phyloP scores from a whole-genome alignment of 2,113 vertebrate genomes.

The Oryzias javanicus region DNA sequence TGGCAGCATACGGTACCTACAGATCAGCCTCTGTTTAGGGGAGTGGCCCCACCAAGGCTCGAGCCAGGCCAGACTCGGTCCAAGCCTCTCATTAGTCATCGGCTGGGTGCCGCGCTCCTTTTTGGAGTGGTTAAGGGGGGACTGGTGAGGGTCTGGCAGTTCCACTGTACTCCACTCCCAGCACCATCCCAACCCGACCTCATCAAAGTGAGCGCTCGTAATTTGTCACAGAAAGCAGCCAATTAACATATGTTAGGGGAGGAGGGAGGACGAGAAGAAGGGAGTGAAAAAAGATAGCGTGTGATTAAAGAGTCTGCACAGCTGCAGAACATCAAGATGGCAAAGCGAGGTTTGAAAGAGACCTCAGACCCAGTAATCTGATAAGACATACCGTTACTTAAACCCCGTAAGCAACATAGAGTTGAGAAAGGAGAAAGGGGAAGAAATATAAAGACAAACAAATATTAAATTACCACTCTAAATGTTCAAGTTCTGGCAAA shows the following conservation, averaged over 20 bases:
- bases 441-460: constrained; percentile 70
- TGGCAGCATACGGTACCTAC: constrained; percentile 67
- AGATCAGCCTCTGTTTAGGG: constrained; percentile 73
- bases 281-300: constrained; percentile 89
- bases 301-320: constrained; percentile 94
- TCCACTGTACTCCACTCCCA: constrained; percentile 84
- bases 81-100: constrained; percentile 93
- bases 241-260: constrained; percentile 96
- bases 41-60: constrained; percentile 78
- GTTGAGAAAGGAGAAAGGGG: constrained; percentile 29
- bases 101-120: constrained; percentile 84
- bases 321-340: constrained; percentile 93
- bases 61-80: constrained; percentile 65
- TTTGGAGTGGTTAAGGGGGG: constrained; percentile 87
- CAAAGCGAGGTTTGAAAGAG: constrained; percentile 84
- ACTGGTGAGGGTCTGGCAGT: constrained; percentile 87
- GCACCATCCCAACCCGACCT: constrained; percentile 94
- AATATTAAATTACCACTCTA: constrained; percentile 77
- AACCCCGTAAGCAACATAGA: constrained; percentile 55
- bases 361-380: constrained; percentile 81
- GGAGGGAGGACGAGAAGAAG: constrained; percentile 67
- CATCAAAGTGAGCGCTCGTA: constrained; percentile 98
- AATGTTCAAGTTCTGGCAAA: constrained; percentile 75
- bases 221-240: constrained; percentile 99
- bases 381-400: constrained; percentile 80